Conservation (phyloP, 2,888 invertebrate genomes). For the Lypha dubia region DNA sequence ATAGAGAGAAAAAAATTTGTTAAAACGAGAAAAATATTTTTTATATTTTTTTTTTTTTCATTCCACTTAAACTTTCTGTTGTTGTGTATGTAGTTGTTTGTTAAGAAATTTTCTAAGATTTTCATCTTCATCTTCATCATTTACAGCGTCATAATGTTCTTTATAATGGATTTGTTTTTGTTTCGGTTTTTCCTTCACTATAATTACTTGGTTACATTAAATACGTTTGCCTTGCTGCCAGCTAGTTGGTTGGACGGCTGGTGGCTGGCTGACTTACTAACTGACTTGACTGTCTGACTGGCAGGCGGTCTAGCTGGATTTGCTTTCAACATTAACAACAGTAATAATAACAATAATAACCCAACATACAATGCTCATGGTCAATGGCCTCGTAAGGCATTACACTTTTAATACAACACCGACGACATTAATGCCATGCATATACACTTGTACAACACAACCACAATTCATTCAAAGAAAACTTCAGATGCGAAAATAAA, state of each 20-base stretch:
- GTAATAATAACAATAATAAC: constrained; percentile 56
- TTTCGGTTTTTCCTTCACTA: constrained; percentile 52
- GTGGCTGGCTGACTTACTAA: constrained; percentile 28
- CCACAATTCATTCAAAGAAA: constrained; percentile 48
- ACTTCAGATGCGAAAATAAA: constrained; percentile 45
- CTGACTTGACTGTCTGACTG: constrained; percentile 4
- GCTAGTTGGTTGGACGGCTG: not conserved
- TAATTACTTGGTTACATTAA: constrained; percentile 64
- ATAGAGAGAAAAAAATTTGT: constrained; percentile 1
- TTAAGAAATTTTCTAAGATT: constrained; percentile 44
- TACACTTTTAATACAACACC: constrained; percentile 74
- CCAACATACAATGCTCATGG: constrained; percentile 77
- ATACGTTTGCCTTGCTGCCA: constrained; percentile 22
- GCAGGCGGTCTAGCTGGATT: constrained; percentile 73
- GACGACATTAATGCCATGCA: constrained; percentile 48
- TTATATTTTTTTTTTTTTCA: no score
- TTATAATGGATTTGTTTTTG: constrained; percentile 54
- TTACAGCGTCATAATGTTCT: constrained; percentile 47
- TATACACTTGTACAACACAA: constrained; percentile 44
- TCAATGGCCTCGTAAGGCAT: constrained; percentile 81
- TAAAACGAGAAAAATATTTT: constrained; percentile 30
- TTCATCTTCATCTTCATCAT: constrained; percentile 49
- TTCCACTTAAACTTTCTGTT: constrained; percentile 26
- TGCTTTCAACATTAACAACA: constrained; percentile 74
- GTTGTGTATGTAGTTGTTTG: constrained; percentile 4